A percentile compares a stretch with the other conserved stretches of the same genome.
Evolutionary conservation across 2,113 vertebrate genomes (phyloP).

Genomic region (Seriola rivoliana): DNA sequence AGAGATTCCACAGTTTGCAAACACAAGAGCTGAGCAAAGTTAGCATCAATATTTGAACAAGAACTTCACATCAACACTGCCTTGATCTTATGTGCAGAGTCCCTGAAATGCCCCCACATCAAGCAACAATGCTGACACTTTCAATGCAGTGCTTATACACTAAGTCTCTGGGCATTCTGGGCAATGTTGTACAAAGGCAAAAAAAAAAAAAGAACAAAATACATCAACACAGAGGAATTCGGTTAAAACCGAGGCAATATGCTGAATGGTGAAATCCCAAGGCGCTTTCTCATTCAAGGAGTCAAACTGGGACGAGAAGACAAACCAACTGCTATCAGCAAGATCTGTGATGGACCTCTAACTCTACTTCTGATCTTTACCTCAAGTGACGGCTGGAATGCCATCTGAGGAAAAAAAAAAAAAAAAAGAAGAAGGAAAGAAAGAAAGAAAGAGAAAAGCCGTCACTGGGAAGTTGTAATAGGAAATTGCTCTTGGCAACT

Average conservation of each 20-base stretch:
- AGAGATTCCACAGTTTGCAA: constrained; percentile 56
- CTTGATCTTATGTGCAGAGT: constrained; percentile 55
- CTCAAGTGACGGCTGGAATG: constrained; percentile 87
- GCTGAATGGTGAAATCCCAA: constrained; percentile 43
- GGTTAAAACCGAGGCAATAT: constrained; percentile 33
- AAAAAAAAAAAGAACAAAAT: constrained; percentile 22
- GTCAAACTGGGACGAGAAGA: constrained; percentile 46
- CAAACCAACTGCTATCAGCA: constrained; percentile 56
- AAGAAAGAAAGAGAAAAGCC: constrained; percentile 83
- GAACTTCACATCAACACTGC: constrained; percentile 54
- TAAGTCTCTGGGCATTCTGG: constrained; percentile 30
- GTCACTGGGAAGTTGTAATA: constrained; percentile 93
- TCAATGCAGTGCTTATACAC: constrained; percentile 15
- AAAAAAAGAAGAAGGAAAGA: constrained; percentile 2
- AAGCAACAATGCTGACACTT: constrained; percentile 50
- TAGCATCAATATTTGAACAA: constrained; percentile 76
- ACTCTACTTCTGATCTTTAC: constrained; percentile 86
- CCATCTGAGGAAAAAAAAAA: constrained; percentile 44
- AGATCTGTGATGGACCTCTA: constrained; percentile 83
- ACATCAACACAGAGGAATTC: constrained; percentile 12
- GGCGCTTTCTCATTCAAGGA: constrained; percentile 54
- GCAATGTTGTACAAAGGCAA: constrained; percentile 29
- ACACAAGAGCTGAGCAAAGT: constrained; percentile 51
- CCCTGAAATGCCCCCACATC: constrained; percentile 42
- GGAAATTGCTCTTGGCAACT: constrained; percentile 99